Evolutionary conservation across 2,797 vertebrate species (phyloP).

Genomic region (Acropternis orthonyx): DNA sequence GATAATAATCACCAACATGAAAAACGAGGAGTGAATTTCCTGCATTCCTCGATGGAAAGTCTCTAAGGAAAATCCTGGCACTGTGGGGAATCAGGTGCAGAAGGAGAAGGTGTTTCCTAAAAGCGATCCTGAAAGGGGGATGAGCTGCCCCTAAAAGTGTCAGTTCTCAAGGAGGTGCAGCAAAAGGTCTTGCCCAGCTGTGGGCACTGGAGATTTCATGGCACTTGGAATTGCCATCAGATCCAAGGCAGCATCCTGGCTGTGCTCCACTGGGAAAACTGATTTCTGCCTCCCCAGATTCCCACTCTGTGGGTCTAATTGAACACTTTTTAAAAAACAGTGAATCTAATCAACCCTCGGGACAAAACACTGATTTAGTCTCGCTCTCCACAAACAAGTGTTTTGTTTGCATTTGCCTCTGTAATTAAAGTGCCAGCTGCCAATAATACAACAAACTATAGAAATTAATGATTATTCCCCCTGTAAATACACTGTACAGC

Average conservation of each 20-base stretch:
- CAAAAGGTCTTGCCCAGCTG: no score
- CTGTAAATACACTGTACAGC: neutral
- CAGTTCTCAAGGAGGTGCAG: neutral
- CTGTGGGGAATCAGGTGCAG: neutral
- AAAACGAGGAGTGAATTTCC: neutral
- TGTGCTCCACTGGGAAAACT: neutral
- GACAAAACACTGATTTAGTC: neutral
- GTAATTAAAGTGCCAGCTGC: conserved; percentile 22
- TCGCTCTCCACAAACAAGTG: neutral
- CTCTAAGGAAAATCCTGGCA: neutral
- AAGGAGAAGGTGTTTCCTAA: neutral
- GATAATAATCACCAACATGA: neutral
- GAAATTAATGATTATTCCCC: neutral
- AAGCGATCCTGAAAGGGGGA: neutral
- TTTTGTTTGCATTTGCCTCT: neutral
- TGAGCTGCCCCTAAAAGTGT: neutral
- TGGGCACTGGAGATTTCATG: neutral
- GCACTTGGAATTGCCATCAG: neutral
- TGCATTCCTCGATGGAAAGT: neutral
- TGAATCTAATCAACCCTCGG: neutral
- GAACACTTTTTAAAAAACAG: neutral
- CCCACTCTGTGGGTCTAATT: neutral
- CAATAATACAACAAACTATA: neutral
- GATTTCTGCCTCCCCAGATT: neutral
- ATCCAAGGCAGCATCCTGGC: neutral